Evolutionary conservation across 2,797 vertebrate genomes (phyloP).

Genomic region (Odontamblyopus rebecca): DNA sequence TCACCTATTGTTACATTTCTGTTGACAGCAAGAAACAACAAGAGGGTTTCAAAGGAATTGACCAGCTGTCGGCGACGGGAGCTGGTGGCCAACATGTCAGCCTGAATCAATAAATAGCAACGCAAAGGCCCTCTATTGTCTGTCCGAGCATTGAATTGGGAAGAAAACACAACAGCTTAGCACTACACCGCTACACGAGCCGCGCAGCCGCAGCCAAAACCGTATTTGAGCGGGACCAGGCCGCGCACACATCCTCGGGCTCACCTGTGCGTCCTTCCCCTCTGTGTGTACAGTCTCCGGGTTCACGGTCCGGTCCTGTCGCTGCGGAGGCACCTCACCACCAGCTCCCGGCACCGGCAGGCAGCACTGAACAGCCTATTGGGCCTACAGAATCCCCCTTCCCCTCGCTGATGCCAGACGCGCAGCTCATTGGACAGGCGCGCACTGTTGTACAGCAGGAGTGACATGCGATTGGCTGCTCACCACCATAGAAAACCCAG

Average conservation of each 20-base stretch:
- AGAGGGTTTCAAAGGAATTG: conserved; percentile 48
- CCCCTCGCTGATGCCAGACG: conserved; percentile 60
- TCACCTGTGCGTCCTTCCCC: conserved; percentile 82
- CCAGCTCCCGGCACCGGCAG: conserved; percentile 86
- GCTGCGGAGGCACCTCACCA: conserved; percentile 80
- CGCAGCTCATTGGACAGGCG: conserved; percentile 49
- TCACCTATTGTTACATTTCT: background rate
- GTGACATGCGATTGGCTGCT: conserved; percentile 45
- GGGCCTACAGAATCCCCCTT: conserved; percentile 76
- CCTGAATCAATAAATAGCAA: conserved; percentile 66
- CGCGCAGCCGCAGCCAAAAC: conserved; percentile 52
- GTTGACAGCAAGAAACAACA: conserved; percentile 15
- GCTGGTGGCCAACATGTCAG: conserved; percentile 69
- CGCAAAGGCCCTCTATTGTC: conserved; percentile 75
- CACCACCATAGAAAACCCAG: conserved; percentile 28
- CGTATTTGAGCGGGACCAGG: conserved; percentile 54
- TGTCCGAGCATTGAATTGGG: conserved; percentile 50
- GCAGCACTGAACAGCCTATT: conserved; percentile 83
- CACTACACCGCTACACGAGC: conserved; percentile 24
- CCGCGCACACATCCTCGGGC: conserved; percentile 77
- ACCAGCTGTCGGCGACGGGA: conserved; percentile 59
- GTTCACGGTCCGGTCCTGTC: conserved; percentile 83
- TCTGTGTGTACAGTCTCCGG: conserved; percentile 80
- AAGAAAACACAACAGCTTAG: conserved; percentile 33
- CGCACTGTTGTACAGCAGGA: conserved; percentile 51